Evolutionary conservation across 2,113 vertebrate species (phyloP).

Genomic region (Cairina moschata): DNA sequence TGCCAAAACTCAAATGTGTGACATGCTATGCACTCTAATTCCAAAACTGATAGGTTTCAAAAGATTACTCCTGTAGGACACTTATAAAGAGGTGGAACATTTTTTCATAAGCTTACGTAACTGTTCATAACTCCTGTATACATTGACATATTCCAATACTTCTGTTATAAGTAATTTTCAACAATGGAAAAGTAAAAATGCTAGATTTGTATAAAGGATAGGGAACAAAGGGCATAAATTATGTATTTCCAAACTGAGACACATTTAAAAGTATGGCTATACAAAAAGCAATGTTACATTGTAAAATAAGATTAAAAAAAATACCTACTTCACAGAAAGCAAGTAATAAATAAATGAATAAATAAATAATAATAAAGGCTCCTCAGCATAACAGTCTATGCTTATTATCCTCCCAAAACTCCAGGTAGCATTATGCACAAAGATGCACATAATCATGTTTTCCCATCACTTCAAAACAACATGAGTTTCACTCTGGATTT

Average conservation of each 20-base stretch:
- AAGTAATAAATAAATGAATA: background rate
- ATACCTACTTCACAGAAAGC: background rate
- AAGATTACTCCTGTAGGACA: background rate
- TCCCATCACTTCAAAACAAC: background rate
- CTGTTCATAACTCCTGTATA: background rate
- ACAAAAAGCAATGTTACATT: background rate
- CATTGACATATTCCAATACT: background rate
- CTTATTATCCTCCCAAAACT: background rate
- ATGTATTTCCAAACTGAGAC: background rate
- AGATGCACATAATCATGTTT: background rate
- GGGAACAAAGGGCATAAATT: background rate
- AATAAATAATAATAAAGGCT: background rate
- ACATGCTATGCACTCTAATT: background rate
- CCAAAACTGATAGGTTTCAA: background rate
- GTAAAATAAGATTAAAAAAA: background rate
- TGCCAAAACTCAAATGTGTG: background rate
- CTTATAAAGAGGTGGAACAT: background rate
- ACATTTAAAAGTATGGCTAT: background rate
- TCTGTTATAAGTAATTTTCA: background rate
- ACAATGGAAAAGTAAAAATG: background rate
- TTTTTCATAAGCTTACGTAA: background rate
- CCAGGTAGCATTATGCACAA: background rate
- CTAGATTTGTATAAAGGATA: background rate
- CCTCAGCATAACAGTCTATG: background rate
- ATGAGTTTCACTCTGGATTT: background rate